Evolutionary conservation across 2,888 invertebrate genomes (phyloP).

Genomic region (Crematogaster levior): DNA sequence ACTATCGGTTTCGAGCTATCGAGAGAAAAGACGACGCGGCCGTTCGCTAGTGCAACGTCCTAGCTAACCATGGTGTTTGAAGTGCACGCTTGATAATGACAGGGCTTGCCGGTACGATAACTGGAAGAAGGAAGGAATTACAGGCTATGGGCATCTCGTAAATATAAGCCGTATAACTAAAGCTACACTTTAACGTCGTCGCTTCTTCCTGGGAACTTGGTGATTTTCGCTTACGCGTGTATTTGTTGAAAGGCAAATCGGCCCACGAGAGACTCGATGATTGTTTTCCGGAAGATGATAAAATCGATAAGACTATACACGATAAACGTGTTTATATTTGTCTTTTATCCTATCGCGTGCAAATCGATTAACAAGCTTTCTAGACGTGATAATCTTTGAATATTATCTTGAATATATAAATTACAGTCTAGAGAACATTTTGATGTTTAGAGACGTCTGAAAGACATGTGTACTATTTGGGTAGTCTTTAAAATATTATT

Average conservation of each 20-base stretch:
- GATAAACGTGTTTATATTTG: neutral
- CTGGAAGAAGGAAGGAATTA: slow-evolving; percentile 64
- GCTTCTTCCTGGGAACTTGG: slow-evolving; percentile 45
- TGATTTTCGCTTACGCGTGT: slow-evolving; percentile 37
- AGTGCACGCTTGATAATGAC: slow-evolving; percentile 58
- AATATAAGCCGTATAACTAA: slow-evolving; percentile 47
- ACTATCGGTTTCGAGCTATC: slow-evolving; percentile 47
- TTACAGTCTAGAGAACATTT: too few species aligned
- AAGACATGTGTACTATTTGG: too few species aligned
- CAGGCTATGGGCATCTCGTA: slow-evolving; percentile 56
- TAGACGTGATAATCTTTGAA: neutral
- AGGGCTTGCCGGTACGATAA: slow-evolving; percentile 60
- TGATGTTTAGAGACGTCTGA: too few species aligned
- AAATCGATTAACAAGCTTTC: neutral
- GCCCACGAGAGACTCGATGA: neutral
- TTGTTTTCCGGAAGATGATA: neutral
- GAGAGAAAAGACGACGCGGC: slow-evolving; percentile 46
- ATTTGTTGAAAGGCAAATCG: slow-evolving; percentile 31
- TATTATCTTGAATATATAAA: neutral
- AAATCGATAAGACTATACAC: too few species aligned
- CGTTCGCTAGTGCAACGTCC: slow-evolving; percentile 36
- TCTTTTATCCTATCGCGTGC: neutral
- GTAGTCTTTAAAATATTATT: neutral
- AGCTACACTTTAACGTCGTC: slow-evolving; percentile 61
- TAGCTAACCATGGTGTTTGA: slow-evolving; percentile 60